phyloP scores from a whole-genome alignment of 92 coral and sea anemone species.

The Virgularia gustaviana region DNA sequence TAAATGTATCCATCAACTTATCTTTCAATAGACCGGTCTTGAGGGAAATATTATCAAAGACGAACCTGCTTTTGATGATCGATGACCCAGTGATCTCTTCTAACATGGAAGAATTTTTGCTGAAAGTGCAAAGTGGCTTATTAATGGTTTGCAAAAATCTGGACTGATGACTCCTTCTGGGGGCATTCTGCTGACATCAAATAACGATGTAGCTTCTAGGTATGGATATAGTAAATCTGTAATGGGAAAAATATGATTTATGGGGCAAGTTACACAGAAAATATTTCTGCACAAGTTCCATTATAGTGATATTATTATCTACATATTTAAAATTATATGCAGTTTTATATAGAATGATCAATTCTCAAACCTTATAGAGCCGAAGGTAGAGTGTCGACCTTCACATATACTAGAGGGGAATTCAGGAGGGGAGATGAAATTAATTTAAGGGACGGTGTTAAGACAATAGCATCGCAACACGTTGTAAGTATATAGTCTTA shows the following conservation, averaged over 20 bases:
- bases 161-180: conserved; percentile 36
- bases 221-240: neutral
- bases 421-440: conserved; percentile 20
- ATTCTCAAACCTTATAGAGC: conserved; percentile 34
- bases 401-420: conserved; percentile 14
- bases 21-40: conserved; percentile 37
- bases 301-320: too few species aligned
- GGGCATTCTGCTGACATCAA: conserved; percentile 39
- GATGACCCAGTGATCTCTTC: conserved; percentile 44
- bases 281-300: too few species aligned
- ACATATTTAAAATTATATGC: too few species aligned
- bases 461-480: conserved; percentile 20
- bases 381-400: conserved; percentile 26
- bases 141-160: conserved; percentile 26
- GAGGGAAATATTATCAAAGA: conserved; percentile 42
- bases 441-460: conserved; percentile 18
- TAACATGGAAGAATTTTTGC: conserved; percentile 28
- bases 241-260: too few species aligned
- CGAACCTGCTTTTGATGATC: conserved; percentile 45
- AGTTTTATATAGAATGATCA: too few species aligned
- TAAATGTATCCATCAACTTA: too few species aligned
- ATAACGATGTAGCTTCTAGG: conserved; percentile 28
- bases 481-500: conserved; percentile 25
- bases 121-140: conserved; percentile 45
- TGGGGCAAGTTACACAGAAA: too few species aligned